Base-by-base conservation (phyloP, 2,113 vertebrate genomes). In the Megaceryle torquata region DNA sequence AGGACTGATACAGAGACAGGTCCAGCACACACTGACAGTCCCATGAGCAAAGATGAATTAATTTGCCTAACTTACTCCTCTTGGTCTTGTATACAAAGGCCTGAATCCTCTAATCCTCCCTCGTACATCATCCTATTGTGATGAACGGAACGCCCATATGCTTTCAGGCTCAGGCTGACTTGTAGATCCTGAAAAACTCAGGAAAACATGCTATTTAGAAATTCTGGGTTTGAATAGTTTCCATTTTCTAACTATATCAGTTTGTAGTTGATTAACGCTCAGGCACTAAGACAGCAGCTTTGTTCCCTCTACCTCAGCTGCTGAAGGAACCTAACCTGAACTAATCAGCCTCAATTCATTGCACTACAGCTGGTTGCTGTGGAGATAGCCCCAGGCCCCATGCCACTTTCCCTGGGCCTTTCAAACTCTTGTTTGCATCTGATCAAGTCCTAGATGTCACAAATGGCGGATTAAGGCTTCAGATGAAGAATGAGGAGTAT, bases 321-420 rank as follows among this genome's bases (percentile, higher is more conserved):
- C 86, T 91, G 86, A 86, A 92, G 86, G 80, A 88, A 50, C 95
- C 86, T 94, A 95, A 94, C 93, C 88, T 94, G 95, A 97, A 96
- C 96, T 95, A 96, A 96, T 96, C 94, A 96, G 92, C 96, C 71
- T 56, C 95, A 75, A 91, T 96, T 96, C 93, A 93, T 90, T 86
- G 53, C 77, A 41, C 77, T 93, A 76, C 86, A 94, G 88, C 95
- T 95, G 90, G 92, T 92, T 96, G 95, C 96, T 97, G 95, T 79
- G 95, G 95, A 95, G 86, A 96, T 92, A 88, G 90, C 92, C 94
- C 1, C 9, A 89, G 94, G 91, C 93, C 75, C 76, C 24, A 14
- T 0, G 1, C 46, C 0, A 1, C 86, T 60, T 86, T 91, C 82
- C 76, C 56, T 21, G 13, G 80, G 89, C 77, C 86, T 90, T 93